Evolutionary conservation across 2,888 invertebrate genomes (phyloP).

Genomic region (Netelia fuscicornis): DNA sequence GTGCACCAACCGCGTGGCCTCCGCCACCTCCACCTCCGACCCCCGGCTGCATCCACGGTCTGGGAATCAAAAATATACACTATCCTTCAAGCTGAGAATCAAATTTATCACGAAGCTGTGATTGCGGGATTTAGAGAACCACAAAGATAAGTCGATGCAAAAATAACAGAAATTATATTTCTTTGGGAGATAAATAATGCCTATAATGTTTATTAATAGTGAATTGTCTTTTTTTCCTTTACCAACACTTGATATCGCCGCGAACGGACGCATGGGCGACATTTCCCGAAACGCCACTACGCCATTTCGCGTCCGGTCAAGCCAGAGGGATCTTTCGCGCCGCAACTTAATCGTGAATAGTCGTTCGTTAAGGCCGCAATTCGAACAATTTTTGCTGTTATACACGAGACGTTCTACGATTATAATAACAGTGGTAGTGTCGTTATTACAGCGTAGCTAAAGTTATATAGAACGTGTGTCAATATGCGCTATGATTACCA

Average conservation of each 20-base stretch:
- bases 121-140: background rate
- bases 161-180: too few species aligned
- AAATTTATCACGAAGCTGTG: background rate
- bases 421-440: conserved; percentile 7
- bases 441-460: background rate
- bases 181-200: too few species aligned
- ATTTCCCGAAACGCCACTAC: too few species aligned
- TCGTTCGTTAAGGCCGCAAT: background rate
- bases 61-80: conserved; percentile 77
- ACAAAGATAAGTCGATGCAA: too few species aligned
- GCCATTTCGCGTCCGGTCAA: too few species aligned
- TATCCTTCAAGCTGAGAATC: too few species aligned
- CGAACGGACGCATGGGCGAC: too few species aligned
- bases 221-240: too few species aligned
- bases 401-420: background rate
- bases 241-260: too few species aligned
- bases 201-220: too few species aligned
- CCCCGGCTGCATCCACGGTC: conserved; percentile 86
- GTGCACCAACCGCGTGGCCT: conserved; percentile 79
- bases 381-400: background rate
- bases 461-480: conserved; percentile 1
- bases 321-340: background rate
- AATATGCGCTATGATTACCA: conserved; percentile 7
- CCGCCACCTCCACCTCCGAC: conserved; percentile 80
- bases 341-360: conserved; percentile 10